Evolutionary conservation across 2,113 vertebrate genomes (phyloP).

Genomic region (Boleophthalmus pectinirostris): DNA sequence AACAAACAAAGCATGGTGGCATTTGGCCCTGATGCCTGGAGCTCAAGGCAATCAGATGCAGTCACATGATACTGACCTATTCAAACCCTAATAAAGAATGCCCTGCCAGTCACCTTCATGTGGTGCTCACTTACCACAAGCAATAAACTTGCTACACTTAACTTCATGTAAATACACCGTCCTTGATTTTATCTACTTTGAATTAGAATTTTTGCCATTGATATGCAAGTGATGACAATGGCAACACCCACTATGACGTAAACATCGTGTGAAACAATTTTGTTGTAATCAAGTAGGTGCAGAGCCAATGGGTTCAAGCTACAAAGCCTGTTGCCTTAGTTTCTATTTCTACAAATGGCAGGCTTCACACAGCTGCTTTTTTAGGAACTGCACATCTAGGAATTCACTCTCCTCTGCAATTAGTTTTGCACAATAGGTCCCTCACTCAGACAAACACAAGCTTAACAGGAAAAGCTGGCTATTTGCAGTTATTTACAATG

Average conservation of each 20-base stretch:
- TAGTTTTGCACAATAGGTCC: conserved; percentile 56
- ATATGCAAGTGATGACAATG: neutral
- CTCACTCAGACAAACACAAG: conserved; percentile 49
- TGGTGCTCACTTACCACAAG: conserved; percentile 13
- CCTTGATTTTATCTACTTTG: no score
- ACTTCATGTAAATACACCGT: neutral
- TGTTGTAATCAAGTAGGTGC: conserved; percentile 16
- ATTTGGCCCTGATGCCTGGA: conserved; percentile 51
- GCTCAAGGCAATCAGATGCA: conserved; percentile 64
- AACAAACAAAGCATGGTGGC: conserved; percentile 58
- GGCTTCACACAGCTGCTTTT: conserved; percentile 49
- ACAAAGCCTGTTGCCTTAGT: conserved; percentile 10
- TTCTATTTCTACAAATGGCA: conserved; percentile 51
- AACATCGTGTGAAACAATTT: neutral
- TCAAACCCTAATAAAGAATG: conserved; percentile 48
- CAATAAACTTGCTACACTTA: neutral
- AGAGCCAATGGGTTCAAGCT: conserved; percentile 15
- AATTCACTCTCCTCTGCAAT: conserved; percentile 53
- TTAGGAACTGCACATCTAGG: conserved; percentile 54
- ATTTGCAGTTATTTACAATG: neutral
- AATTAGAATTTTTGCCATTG: no score
- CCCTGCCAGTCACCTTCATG: conserved; percentile 53
- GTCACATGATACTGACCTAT: conserved; percentile 56
- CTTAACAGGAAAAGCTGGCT: neutral
- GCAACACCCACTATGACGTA: neutral